Base-by-base conservation (phyloP, 2,113 vertebrate genomes). In the Eclectus roratus region DNA sequence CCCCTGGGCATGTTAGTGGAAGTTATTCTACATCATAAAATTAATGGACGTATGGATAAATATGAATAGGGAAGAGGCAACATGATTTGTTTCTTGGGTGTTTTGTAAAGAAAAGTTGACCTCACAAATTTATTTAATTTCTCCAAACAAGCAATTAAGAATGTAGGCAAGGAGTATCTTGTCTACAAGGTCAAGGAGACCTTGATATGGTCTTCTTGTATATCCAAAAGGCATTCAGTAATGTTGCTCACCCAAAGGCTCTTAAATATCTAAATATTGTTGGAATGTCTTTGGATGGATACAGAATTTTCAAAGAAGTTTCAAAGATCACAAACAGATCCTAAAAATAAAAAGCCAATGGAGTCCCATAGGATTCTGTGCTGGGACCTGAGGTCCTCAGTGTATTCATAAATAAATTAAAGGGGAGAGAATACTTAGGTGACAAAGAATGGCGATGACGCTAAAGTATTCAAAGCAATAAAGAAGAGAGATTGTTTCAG, bases 361-460 rank as follows among this genome's bases (percentile, higher is more conserved):
- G 25, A 69, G 6, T 65, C 49, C 37, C 68, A 53, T 16, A 80
- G 41, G 53, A 25, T 73, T 80, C 64, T 66, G 31, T 70, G 18
- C 68, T 66, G 64, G n/a, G 82, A 95, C 82, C 79, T 73, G 41
- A 93, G 50, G 50, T 70, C 50, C 68, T 88, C 58, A 80, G 82
- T 31, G 25, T 73, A 70, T 70, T 80, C 85, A 90, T 47, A 91
- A 87, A 85, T 53, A 3, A 93, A 82, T 89, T 77, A 85, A 90
- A 91, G 17, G 5, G n/a, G 39, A 39, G 41, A 82, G 18, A 95
- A 95, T 68, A 91, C 24, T 37, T 47, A 95, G 63, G 85, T 91
- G 85, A n/a, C 63, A 61, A 89, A 93, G 35, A 95, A 85, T 49
- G 28, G 50, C 72, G 85, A 64, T 82, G 85, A 89, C 71, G 82